phyloP scores from a whole-genome alignment of 2,888 invertebrate genomes.

The Nineta flava region DNA sequence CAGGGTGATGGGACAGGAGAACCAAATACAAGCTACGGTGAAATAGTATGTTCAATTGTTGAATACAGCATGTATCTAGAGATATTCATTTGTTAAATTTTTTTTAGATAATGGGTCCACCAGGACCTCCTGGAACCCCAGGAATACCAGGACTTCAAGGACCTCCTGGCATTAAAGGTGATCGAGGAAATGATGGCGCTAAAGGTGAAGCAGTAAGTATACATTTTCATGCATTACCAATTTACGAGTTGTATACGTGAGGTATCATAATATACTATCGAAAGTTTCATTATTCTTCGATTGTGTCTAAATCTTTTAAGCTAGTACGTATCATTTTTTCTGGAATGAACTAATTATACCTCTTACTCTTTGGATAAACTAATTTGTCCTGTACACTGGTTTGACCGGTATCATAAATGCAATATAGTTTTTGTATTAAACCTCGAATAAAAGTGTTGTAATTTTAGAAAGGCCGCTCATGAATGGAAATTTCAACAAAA shows the following conservation, averaged over 20 bases:
- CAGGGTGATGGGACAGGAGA: slow-evolving; percentile 72
- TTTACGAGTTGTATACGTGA: neutral
- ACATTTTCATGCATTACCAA: slow-evolving; percentile 6
- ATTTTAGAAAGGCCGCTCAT: too few relatives aligned
- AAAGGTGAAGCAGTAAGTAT: slow-evolving; percentile 67
- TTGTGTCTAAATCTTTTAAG: too few relatives aligned
- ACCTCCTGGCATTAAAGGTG: slow-evolving; percentile 74
- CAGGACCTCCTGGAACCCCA: slow-evolving; percentile 62
- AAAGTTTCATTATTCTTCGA: too few relatives aligned
- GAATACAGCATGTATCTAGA: neutral
- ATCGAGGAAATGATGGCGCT: slow-evolving; percentile 64
- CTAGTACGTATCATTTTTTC: too few relatives aligned
- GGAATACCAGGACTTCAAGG: slow-evolving; percentile 62
- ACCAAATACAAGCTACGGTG: slow-evolving; percentile 51
- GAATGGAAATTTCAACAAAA: too few relatives aligned
- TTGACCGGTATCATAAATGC: too few relatives aligned
- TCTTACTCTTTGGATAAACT: too few relatives aligned
- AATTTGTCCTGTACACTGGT: too few relatives aligned
- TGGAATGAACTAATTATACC: too few relatives aligned
- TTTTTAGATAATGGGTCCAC: slow-evolving; percentile 40
- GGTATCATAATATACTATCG: too few relatives aligned
- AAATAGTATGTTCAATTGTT: slow-evolving; percentile 41
- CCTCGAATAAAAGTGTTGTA: too few relatives aligned
- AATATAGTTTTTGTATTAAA: too few relatives aligned
- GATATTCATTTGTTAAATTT: neutral